These are phyloP conservation scores for Setophaga coronata DNA, from an alignment of 2,113 vertebrate species.

Conservation along the genomic window DNA sequence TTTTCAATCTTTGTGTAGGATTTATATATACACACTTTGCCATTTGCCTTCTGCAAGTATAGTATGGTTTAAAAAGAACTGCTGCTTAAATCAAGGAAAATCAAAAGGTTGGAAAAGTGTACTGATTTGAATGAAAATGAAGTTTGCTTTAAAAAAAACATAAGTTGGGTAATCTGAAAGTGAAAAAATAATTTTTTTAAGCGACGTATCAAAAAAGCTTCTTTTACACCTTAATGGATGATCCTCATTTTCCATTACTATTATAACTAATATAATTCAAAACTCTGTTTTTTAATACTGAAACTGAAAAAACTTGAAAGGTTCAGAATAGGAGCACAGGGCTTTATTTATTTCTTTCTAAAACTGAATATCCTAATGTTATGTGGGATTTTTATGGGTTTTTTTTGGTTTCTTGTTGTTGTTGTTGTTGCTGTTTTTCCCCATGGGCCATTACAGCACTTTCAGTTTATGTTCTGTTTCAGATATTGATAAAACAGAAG, in stretches of 20 bases:
- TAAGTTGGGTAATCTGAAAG: neutral
- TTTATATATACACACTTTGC: neutral
- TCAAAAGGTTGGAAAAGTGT: neutral
- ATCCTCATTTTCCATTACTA: neutral
- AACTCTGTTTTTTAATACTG: neutral
- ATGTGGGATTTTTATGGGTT: rapidly evolving
- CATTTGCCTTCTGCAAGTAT: neutral
- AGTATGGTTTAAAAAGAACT: neutral
- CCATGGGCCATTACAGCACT: neutral
- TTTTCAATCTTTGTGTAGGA: neutral
- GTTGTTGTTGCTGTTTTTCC: too few species aligned
- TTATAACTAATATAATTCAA: neutral
- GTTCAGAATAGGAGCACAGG: neutral
- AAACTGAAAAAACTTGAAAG: neutral
- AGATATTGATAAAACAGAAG: neutral
- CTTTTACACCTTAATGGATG: neutral
- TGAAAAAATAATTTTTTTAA: neutral
- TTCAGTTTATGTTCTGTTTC: neutral
- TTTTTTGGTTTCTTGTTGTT: too few species aligned
- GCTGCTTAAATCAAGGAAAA: neutral
- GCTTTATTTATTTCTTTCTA: neutral
- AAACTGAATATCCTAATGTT: neutral
- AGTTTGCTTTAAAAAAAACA: neutral
- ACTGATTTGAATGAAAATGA: neutral
- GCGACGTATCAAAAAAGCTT: neutral